Conservation (phyloP, 2,113 vertebrate species). For the Ictidomys tridecemlineatus region DNA sequence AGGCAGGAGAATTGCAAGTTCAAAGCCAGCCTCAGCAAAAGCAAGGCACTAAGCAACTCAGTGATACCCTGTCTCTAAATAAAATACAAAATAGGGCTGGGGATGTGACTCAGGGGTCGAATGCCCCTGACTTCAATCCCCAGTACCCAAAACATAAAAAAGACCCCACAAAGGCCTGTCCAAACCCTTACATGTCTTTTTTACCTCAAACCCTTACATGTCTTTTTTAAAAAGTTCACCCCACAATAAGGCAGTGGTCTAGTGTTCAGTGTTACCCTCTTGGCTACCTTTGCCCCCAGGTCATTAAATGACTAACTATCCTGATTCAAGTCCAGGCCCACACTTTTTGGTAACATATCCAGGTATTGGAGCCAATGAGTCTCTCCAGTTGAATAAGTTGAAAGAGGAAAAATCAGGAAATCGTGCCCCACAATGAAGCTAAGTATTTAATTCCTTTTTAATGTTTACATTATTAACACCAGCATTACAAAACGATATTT, state of each 20-base stretch:
- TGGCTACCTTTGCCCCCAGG: not conserved
- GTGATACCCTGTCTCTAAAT: too few species aligned
- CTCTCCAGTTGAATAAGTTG: not conserved
- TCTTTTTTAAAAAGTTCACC: not conserved
- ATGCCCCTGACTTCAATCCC: too few species aligned
- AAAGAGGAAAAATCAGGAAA: slow-evolving; percentile 67
- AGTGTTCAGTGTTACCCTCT: not conserved
- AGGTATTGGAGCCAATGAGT: not conserved
- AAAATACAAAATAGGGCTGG: too few species aligned
- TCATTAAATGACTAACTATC: not conserved
- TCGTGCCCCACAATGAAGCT: slow-evolving; percentile 22
- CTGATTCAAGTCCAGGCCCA: not conserved
- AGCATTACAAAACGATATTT: slow-evolving; percentile 74
- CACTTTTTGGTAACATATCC: not conserved
- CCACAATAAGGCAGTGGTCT: not conserved
- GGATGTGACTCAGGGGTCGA: too few species aligned
- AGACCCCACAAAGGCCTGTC: not conserved
- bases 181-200: not conserved
- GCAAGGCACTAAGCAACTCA: too few species aligned
- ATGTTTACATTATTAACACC: slow-evolving; percentile 83
- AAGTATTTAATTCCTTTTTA: slow-evolving; percentile 76
- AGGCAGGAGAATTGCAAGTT: too few species aligned
- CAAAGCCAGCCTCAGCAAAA: too few species aligned
- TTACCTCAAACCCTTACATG: too few species aligned
- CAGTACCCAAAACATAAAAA: too few species aligned